phyloP scores from a whole-genome alignment of 2,113 vertebrate species.

The Chionis minor region DNA sequence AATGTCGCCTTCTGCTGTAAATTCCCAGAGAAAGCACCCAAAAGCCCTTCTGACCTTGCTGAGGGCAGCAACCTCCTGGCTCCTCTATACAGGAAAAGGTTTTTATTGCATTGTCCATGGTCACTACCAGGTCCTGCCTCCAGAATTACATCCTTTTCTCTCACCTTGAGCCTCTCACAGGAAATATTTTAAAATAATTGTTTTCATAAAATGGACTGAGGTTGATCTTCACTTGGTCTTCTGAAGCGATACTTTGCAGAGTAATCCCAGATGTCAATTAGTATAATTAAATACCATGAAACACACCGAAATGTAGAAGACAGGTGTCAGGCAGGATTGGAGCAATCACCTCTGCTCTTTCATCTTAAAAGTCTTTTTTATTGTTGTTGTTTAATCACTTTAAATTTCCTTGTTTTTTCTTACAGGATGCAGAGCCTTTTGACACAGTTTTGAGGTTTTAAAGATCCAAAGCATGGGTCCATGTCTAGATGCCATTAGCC shows the following conservation, averaged over 20 bases:
- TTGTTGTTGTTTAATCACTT: not conserved
- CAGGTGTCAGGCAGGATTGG: not conserved
- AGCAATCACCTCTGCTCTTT: not conserved
- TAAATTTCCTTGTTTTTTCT: not conserved
- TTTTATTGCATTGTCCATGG: not conserved
- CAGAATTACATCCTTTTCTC: not conserved
- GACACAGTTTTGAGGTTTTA: not conserved
- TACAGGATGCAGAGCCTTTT: not conserved
- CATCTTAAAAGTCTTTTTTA: not conserved
- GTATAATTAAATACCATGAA: not conserved
- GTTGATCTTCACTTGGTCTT: not conserved
- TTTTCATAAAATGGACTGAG: not conserved
- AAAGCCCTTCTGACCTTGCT: not conserved
- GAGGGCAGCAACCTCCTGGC: not conserved
- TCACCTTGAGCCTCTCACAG: not conserved
- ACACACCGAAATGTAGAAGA: not conserved
- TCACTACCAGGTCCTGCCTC: not conserved
- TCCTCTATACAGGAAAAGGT: not conserved
- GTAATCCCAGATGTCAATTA: not conserved
- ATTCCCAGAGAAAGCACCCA: not conserved
- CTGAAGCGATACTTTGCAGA: not conserved
- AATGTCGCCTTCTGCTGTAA: not conserved
- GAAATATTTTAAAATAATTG: not conserved
- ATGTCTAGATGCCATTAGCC: not conserved
- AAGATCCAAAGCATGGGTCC: not conserved